Percentiles rank a stretch among this genome's conserved stretches.
Conservation (phyloP, 1,140 invertebrate species). For the Drosophila nigromelanica region DNA sequence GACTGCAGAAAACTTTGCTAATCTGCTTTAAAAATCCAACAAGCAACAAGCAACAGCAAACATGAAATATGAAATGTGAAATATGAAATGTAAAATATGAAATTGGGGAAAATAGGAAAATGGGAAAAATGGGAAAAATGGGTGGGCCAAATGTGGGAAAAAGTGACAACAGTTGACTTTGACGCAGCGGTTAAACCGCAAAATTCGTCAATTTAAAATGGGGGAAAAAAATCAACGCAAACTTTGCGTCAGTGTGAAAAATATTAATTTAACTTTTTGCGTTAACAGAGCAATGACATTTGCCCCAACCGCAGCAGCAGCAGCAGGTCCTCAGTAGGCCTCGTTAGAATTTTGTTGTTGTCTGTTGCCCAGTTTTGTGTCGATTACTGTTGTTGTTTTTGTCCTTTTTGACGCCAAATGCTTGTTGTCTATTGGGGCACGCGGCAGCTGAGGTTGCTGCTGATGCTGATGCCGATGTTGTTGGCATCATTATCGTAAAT, state of each 20-base stretch:
- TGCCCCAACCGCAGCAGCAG: constrained; percentile 18
- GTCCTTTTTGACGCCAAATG: constrained; percentile 21
- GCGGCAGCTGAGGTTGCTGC: constrained; percentile 52
- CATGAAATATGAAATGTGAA: constrained; percentile 41
- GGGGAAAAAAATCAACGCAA: constrained; percentile 28
- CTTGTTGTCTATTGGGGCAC: constrained; percentile 62
- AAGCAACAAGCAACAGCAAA: constrained; percentile 24
- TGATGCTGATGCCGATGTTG: constrained; percentile 43
- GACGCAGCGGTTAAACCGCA: constrained; percentile 62
- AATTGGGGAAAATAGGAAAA: constrained; percentile 4
- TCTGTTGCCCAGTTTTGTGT: constrained; percentile 22
- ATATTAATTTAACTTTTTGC: constrained; percentile 81
- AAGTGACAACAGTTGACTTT: constrained; percentile 68
- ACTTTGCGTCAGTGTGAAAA: constrained; percentile 56
- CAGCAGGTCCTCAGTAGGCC: constrained; percentile 2
- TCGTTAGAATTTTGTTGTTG: constrained; percentile 32
- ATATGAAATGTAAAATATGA: constrained; percentile 23
- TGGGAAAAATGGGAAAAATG: constrained; percentile 12
- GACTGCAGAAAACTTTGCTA: constrained; percentile 68
- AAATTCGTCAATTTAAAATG: constrained; percentile 71
- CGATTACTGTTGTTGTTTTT: constrained; percentile 8
- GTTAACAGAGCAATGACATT: constrained; percentile 71
- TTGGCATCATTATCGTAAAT: constrained; percentile 81
- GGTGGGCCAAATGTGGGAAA: constrained; percentile 8
- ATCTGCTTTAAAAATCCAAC: constrained; percentile 58